A percentile compares a stretch with the other conserved stretches of the same genome.
Evolutionary conservation across 2,113 vertebrate genomes (phyloP).

Genomic region (Peromyscus polionotus): DNA sequence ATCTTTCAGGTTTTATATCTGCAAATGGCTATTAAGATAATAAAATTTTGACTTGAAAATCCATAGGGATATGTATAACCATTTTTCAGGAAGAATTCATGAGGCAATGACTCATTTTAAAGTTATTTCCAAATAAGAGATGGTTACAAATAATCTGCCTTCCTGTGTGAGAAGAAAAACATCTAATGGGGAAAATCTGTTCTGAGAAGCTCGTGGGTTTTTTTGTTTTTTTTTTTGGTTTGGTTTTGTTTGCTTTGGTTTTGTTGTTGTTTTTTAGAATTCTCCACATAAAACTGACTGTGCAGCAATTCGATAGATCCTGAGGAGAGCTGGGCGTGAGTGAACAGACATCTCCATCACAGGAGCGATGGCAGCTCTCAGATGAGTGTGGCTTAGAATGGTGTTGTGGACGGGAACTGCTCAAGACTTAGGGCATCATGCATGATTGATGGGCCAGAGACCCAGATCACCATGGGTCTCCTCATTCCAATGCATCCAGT

Average conservation of each 20-base stretch:
- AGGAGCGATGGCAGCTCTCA: constrained; percentile 16
- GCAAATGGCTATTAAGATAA: neutral
- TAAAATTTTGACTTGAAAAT: constrained; percentile 23
- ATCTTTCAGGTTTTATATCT: neutral
- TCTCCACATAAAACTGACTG: constrained; percentile 30
- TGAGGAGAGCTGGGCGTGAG: neutral
- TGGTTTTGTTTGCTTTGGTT: too few species aligned
- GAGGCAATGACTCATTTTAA: constrained; percentile 42
- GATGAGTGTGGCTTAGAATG: neutral
- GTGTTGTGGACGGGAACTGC: neutral
- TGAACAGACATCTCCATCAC: neutral
- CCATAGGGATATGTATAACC: neutral
- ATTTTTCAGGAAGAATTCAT: neutral
- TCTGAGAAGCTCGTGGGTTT: neutral
- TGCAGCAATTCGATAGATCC: constrained; percentile 54
- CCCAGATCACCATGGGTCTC: neutral
- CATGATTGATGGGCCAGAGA: constrained; percentile 19
- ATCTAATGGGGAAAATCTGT: constrained; percentile 49
- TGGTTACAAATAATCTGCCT: constrained; percentile 45
- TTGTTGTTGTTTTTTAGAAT: neutral
- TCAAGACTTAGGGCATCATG: neutral
- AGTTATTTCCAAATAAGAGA: constrained; percentile 40
- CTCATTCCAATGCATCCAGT: neutral
- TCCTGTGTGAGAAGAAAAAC: constrained; percentile 49
- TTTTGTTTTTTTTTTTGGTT: too few species aligned